Percentiles rank a stretch among this genome's conserved stretches.
phyloP scores from a whole-genome alignment of 1,140 invertebrate species.

The Drosophila kepulauana region DNA sequence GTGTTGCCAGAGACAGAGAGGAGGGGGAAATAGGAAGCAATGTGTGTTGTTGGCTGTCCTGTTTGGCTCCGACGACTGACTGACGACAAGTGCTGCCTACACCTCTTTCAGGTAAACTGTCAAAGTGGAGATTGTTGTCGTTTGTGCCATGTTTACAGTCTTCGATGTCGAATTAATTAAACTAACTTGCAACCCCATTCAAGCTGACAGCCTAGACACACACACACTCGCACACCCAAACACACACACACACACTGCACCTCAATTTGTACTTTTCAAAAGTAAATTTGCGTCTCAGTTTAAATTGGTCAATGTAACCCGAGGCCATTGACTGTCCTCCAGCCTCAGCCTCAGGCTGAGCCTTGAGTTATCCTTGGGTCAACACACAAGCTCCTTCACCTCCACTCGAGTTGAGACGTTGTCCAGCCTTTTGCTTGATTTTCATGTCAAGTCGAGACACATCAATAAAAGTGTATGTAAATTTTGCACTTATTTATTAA shows the following conservation, averaged over 20 bases:
- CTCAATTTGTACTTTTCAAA: conserved; percentile 79
- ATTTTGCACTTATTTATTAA: conserved; percentile 8
- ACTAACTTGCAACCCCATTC: conserved; percentile 62
- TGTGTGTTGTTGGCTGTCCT: background rate
- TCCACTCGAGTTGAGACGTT: background rate
- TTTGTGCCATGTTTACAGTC: conserved; percentile 62
- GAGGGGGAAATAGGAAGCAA: background rate
- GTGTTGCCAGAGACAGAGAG: background rate
- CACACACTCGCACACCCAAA: conserved; percentile 28
- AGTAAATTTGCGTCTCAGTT: conserved; percentile 33
- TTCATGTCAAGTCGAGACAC: conserved; percentile 38
- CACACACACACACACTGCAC: conserved; percentile 22
- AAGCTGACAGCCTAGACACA: conserved; percentile 1
- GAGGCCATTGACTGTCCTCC: conserved; percentile 59
- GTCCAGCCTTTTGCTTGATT: background rate
- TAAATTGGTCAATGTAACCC: conserved; percentile 73
- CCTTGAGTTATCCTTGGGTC: conserved; percentile 35
- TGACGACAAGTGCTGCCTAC: conserved; percentile 79
- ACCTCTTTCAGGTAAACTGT: conserved; percentile 81
- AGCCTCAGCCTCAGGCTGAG: conserved; percentile 19
- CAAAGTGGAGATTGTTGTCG: conserved; percentile 52
- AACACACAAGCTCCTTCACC: background rate
- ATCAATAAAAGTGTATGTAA: conserved; percentile 12
- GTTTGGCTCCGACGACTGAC: conserved; percentile 35
- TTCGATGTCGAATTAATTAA: conserved; percentile 78